Conservation (phyloP, 2,797 vertebrate genomes). For the Gymnodraco acuticeps region DNA sequence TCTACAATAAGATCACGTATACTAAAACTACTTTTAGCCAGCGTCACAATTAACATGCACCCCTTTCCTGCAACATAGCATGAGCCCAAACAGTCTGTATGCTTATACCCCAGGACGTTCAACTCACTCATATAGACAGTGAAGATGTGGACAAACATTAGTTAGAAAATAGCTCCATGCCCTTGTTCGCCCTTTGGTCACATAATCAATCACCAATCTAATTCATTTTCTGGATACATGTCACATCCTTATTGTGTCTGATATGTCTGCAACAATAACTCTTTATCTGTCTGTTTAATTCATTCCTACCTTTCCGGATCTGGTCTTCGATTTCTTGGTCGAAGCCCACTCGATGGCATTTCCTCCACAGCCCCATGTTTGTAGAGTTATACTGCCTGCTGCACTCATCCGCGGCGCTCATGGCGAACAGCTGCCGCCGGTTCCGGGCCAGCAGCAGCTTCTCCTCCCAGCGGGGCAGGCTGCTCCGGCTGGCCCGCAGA, state of each 20-base stretch:
- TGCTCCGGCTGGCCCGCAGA: conserved; percentile 92
- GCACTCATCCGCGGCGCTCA: conserved; percentile 96
- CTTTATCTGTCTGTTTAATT: not conserved
- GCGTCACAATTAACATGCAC: conserved; percentile 16
- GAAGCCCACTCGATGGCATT: conserved; percentile 93
- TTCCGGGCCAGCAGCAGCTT: conserved; percentile 91
- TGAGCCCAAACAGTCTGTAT: conserved; percentile 33
- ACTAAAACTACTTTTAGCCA: not conserved
- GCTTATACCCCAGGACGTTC: conserved; percentile 14
- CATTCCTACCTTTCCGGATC: conserved; percentile 93
- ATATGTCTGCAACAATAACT: not conserved
- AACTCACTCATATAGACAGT: not conserved
- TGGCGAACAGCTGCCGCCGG: conserved; percentile 96
- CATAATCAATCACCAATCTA: not conserved
- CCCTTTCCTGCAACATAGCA: conserved; percentile 29
- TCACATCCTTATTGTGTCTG: not conserved
- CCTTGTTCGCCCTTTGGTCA: conserved; percentile 51
- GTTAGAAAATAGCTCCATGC: conserved; percentile 6
- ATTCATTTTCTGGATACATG: not conserved
- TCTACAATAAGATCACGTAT: not conserved
- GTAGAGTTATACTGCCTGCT: conserved; percentile 97
- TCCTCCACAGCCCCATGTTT: conserved; percentile 99
- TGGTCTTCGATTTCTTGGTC: conserved; percentile 94
- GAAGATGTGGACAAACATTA: not conserved
- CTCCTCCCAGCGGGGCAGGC: conserved; percentile 66